Conservation (phyloP, 2,888 invertebrate genomes). For the Stomorhina lunata region DNA sequence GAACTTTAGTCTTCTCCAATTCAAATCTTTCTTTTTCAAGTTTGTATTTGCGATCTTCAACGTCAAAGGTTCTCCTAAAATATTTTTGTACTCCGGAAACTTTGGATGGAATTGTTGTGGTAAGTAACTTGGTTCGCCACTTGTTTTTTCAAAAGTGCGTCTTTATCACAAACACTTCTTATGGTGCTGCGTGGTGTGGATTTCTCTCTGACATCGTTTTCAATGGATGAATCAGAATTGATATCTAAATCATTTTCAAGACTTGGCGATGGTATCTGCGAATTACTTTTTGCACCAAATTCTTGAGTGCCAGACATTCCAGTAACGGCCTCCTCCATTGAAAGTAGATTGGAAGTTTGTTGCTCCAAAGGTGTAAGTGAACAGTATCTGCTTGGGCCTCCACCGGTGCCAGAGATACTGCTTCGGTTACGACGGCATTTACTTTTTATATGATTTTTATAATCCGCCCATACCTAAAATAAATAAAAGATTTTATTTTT, state of each 20-base stretch:
- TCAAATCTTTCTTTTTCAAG: conserved; percentile 7
- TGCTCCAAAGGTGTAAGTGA: conserved; percentile 35
- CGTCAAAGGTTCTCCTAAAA: neutral
- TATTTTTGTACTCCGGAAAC: neutral
- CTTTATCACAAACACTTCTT: neutral
- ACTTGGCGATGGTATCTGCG: neutral
- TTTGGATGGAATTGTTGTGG: neutral
- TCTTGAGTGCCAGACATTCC: neutral
- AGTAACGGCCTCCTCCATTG: neutral
- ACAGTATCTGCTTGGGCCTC: conserved; percentile 28
- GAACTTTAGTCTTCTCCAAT: no score
- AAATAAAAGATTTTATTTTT: no score
- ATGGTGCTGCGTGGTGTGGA: neutral
- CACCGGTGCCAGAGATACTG: conserved; percentile 46
- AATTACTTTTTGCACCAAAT: neutral
- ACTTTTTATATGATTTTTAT: conserved; percentile 35
- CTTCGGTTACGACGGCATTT: conserved; percentile 28
- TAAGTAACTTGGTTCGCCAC: conserved; percentile 8
- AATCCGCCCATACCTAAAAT: conserved; percentile 48
- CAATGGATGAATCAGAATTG: no score
- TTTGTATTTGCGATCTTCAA: neutral
- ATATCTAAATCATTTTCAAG: neutral
- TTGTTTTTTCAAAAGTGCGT: neutral
- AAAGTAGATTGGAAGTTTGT: neutral
- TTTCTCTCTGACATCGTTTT: neutral